These are phyloP conservation scores for Macrotus californicus DNA, from an alignment of 2,113 vertebrate species.

Conservation along the genomic window DNA sequence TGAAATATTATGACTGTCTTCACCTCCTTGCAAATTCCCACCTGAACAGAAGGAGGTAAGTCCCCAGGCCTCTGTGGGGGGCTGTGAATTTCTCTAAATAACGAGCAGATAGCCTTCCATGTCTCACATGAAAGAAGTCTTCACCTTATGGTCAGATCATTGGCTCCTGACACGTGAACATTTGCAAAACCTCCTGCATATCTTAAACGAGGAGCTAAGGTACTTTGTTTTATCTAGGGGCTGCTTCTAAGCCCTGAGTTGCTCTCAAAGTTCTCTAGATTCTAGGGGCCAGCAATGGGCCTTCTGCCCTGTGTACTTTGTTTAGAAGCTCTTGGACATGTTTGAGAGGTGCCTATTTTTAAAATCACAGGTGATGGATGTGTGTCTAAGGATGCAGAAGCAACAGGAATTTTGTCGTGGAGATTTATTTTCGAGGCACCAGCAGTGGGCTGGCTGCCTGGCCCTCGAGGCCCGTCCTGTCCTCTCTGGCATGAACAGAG, in stretches of 20 bases:
- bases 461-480: not conserved
- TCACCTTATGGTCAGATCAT: not conserved
- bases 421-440: too few species aligned
- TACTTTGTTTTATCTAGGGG: not conserved
- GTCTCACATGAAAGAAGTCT: not conserved
- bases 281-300: not conserved
- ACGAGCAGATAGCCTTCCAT: not conserved
- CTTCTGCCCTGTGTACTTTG: too few species aligned
- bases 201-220: not conserved
- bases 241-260: not conserved
- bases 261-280: not conserved
- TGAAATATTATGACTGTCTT: not conserved
- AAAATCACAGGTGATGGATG: not conserved
- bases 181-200: fast-evolving
- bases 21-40: not conserved
- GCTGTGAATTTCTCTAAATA: not conserved
- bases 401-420: not conserved
- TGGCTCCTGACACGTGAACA: not conserved
- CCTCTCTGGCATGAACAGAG: not conserved
- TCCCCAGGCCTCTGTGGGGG: not conserved
- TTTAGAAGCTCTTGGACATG: not conserved
- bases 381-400: not conserved
- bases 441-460: not conserved
- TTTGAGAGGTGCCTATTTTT: not conserved
- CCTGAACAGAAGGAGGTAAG: not conserved